Percentiles rank a stretch among this genome's conserved stretches.
Evolutionary conservation across 2,797 vertebrate species (phyloP).

Genomic region (Euphonia xanthogaster): DNA sequence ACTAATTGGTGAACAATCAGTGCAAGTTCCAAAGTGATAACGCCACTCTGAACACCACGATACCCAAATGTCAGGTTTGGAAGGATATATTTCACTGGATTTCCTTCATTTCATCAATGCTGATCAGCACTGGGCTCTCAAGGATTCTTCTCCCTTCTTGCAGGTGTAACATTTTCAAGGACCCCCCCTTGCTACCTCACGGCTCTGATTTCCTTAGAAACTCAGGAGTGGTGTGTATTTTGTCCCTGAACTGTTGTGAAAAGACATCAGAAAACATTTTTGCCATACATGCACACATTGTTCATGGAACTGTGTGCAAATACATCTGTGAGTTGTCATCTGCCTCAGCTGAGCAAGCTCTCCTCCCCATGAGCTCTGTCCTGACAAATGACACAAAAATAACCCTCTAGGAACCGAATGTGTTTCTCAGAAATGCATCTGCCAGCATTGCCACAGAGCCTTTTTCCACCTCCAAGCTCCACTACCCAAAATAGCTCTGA

Average conservation of each 20-base stretch:
- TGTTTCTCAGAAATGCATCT: background rate
- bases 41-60: background rate
- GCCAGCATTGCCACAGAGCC: background rate
- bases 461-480: constrained; percentile 17
- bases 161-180: background rate
- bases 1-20: background rate
- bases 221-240: background rate
- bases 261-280: background rate
- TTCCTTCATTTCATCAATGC: background rate
- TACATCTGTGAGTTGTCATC: background rate
- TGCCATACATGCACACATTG: background rate
- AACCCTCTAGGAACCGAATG: background rate
- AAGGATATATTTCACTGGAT: background rate
- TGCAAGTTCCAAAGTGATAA: background rate
- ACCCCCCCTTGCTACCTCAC: background rate
- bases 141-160: background rate
- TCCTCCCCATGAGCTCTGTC: background rate
- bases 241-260: background rate
- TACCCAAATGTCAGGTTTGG: background rate
- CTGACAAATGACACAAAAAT: background rate
- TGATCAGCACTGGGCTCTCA: background rate
- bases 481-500: background rate
- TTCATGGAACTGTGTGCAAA: background rate
- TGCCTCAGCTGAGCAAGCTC: background rate
- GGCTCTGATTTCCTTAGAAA: background rate